Conservation (phyloP, 2,888 invertebrate genomes). For the Cheilosia vulpina region DNA sequence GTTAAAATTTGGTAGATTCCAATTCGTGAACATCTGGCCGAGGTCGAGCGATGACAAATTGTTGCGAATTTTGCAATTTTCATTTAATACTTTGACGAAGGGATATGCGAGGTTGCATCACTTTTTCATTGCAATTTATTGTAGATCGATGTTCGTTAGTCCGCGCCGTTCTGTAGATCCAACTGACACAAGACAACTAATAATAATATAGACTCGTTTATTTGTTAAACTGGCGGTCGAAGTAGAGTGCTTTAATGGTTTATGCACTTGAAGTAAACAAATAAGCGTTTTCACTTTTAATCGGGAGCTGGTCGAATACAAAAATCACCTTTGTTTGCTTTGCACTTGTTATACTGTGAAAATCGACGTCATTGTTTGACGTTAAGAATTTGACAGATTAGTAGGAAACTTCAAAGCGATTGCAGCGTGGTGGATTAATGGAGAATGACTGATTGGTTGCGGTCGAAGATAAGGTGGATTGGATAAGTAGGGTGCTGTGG, state of each 20-base stretch:
- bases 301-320: slow-evolving; percentile 23
- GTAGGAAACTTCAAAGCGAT: background rate
- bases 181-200: slow-evolving; percentile 11
- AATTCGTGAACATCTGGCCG: slow-evolving; percentile 30
- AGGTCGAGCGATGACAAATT: background rate
- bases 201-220: background rate
- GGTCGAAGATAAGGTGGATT: background rate
- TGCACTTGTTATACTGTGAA: slow-evolving; percentile 10
- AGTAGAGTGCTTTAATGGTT: slow-evolving; percentile 6
- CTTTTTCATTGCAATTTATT: background rate
- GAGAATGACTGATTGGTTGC: background rate
- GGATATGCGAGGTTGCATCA: background rate
- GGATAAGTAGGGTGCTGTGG: background rate
- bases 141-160: background rate
- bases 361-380: slow-evolving; percentile 43
- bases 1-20: background rate
- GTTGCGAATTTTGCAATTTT: slow-evolving; percentile 12
- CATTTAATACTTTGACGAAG: slow-evolving; percentile 32
- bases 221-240: background rate
- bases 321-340: slow-evolving; percentile 48
- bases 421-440: slow-evolving; percentile 15
- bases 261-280: slow-evolving; percentile 36
- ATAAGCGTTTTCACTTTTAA: slow-evolving; percentile 19
- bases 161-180: background rate
- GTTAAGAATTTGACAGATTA: slow-evolving; percentile 20